Conservation (phyloP, 2,797 vertebrate species). For the Buphagus erythrorhynchus region DNA sequence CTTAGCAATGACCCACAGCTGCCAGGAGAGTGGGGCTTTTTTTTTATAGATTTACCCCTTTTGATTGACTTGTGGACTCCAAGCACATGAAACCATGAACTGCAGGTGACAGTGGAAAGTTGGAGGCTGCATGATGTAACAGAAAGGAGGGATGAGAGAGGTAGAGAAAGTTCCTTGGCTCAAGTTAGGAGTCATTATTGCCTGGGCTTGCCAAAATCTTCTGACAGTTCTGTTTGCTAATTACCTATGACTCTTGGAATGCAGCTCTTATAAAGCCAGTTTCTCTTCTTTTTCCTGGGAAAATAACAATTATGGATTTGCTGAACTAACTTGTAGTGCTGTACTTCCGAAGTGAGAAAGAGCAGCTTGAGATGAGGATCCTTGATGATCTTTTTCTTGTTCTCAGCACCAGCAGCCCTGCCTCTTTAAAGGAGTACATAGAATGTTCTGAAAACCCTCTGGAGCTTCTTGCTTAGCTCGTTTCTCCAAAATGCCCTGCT, state of each 20-base stretch:
- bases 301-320: background rate
- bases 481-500: background rate
- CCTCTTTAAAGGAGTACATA: background rate
- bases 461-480: background rate
- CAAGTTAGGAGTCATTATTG: background rate
- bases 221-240: constrained; percentile 20
- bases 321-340: background rate
- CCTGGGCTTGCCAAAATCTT: background rate
- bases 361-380: background rate
- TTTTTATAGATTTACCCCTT: background rate
- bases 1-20: background rate
- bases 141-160: background rate
- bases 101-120: background rate
- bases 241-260: constrained; percentile 32
- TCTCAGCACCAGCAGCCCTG: background rate
- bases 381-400: background rate
- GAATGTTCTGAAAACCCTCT: background rate
- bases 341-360: background rate
- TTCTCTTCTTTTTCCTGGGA: background rate
- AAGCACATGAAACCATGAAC: background rate
- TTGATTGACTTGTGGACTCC: background rate
- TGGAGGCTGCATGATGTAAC: background rate
- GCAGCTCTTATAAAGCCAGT: background rate
- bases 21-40: background rate
- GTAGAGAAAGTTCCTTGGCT: background rate